These are phyloP conservation scores for Melanaphis sacchari DNA, from an alignment of 1,140 invertebrate genomes.

Conservation along the genomic window DNA sequence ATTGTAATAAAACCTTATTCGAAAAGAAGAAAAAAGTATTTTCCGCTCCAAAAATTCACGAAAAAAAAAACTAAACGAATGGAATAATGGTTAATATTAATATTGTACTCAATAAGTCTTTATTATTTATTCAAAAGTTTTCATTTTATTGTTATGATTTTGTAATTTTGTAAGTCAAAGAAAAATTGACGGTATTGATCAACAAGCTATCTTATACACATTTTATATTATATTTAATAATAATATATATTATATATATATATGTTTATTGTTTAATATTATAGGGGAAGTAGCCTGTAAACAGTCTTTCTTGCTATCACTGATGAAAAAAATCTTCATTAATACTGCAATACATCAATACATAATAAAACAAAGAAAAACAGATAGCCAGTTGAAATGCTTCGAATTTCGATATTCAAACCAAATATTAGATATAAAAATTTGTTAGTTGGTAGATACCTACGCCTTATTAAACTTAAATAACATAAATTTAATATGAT, in stretches of 20 bases:
- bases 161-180: not conserved
- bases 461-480: not conserved
- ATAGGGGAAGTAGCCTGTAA: not conserved
- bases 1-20: not conserved
- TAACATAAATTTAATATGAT: not conserved
- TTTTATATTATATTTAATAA: too few species aligned
- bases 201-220: not conserved
- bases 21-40: slow-evolving; percentile 6
- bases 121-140: not conserved
- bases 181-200: not conserved
- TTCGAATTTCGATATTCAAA: not conserved
- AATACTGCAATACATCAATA: not conserved
- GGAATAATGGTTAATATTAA: slow-evolving; percentile 2
- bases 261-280: too few species aligned
- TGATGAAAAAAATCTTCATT: not conserved
- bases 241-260: too few species aligned
- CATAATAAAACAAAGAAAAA: not conserved
- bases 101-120: not conserved
- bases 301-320: not conserved
- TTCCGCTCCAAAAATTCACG: not conserved
- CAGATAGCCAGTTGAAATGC: not conserved
- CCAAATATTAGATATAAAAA: not conserved
- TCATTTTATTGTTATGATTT: slow-evolving; percentile 13
- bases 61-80: not conserved
- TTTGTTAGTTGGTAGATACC: too few species aligned